Conservation (phyloP, 2,888 invertebrate genomes). For the Stenichneumon culpator region DNA sequence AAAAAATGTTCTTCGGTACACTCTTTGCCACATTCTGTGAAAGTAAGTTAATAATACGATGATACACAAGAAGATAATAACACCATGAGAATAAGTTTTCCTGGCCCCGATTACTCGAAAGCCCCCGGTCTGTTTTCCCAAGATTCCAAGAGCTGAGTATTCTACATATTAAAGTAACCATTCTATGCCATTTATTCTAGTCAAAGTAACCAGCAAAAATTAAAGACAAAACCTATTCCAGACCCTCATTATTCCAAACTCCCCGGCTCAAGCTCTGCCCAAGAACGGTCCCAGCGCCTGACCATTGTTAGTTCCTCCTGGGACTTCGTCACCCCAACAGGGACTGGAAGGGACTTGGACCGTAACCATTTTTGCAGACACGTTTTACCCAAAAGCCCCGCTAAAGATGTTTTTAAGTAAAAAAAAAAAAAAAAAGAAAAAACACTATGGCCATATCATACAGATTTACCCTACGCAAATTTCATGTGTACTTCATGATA, state of each 20-base stretch:
- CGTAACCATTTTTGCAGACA: too few species aligned
- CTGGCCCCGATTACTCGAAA: neutral
- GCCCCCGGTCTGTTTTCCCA: neutral
- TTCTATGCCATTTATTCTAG: neutral
- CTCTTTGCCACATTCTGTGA: neutral
- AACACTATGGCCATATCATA: neutral
- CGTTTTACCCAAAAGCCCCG: too few species aligned
- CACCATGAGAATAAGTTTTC: neutral
- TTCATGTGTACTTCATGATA: neutral
- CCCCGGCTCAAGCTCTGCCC: too few species aligned
- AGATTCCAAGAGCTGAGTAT: neutral
- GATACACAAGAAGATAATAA: neutral
- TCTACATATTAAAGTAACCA: neutral
- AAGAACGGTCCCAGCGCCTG: too few species aligned
- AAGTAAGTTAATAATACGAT: neutral
- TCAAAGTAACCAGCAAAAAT: neutral
- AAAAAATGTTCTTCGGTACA: neutral
- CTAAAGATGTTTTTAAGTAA: too few species aligned
- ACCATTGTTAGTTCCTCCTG: neutral
- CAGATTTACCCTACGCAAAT: neutral
- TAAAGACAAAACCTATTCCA: neutral
- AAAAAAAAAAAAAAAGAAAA: too few species aligned
- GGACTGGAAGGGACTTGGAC: too few species aligned
- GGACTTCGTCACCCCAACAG: too few species aligned
- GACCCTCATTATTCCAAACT: too few species aligned